Percentiles rank a stretch among this genome's conserved stretches.
These are phyloP conservation scores for Pyrgus malvae DNA, from an alignment of 2,888 invertebrate genomes.

Conservation along the genomic window DNA sequence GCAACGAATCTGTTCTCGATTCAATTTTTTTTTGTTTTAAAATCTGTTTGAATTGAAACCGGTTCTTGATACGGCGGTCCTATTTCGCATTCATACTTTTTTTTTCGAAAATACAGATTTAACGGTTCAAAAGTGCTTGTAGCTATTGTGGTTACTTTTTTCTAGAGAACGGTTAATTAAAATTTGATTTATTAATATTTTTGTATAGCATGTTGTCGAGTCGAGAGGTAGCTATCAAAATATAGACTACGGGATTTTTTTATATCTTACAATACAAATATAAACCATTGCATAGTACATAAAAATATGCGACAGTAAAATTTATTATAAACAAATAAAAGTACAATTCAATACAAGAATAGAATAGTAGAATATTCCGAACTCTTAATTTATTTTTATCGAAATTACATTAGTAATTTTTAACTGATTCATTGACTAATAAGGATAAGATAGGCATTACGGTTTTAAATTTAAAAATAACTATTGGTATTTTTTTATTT, in stretches of 20 bases:
- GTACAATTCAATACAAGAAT: too few relatives aligned
- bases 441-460: too few relatives aligned
- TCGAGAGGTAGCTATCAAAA: slow-evolving; percentile 60
- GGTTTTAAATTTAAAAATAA: too few relatives aligned
- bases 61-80: slow-evolving; percentile 68
- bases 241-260: slow-evolving; percentile 4
- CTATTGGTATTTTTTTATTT: too few relatives aligned
- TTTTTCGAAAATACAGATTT: slow-evolving; percentile 69
- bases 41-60: slow-evolving; percentile 71
- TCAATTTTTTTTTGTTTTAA: slow-evolving; percentile 66
- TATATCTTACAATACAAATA: background rate
- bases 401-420: too few relatives aligned
- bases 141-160: slow-evolving; percentile 73
- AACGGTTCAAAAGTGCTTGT: slow-evolving; percentile 68
- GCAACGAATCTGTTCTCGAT: slow-evolving; percentile 69
- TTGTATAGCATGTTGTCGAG: slow-evolving; percentile 42
- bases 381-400: too few relatives aligned
- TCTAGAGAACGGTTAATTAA: slow-evolving; percentile 69
- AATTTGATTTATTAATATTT: slow-evolving; percentile 76
- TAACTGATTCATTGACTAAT: too few relatives aligned
- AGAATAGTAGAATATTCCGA: too few relatives aligned
- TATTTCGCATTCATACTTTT: slow-evolving; percentile 64
- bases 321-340: too few relatives aligned
- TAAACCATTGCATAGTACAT: background rate
- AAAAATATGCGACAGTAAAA: background rate